A percentile compares a stretch with the other conserved stretches of the same genome.
Conservation (phyloP, 2,797 vertebrate genomes). For the Thunnus albacares region DNA sequence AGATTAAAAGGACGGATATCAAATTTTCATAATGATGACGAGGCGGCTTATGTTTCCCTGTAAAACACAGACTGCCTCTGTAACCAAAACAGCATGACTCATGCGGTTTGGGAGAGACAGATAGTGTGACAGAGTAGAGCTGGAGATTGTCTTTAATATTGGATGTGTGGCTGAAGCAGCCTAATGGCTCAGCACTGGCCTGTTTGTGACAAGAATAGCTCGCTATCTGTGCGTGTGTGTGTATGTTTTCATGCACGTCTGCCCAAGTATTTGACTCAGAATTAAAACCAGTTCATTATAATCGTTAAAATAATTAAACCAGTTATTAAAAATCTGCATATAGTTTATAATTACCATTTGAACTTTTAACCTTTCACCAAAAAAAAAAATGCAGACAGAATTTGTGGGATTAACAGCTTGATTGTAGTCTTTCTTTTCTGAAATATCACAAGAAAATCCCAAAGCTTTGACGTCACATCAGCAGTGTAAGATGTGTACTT, state of each 20-base stretch:
- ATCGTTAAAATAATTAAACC: not conserved
- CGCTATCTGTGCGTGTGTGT: slow-evolving; percentile 42
- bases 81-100: slow-evolving; percentile 70
- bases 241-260: slow-evolving; percentile 7
- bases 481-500: not conserved
- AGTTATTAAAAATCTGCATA: not conserved
- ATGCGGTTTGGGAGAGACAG: slow-evolving; percentile 64
- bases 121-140: slow-evolving; percentile 70
- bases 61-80: slow-evolving; percentile 68
- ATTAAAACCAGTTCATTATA: not conserved
- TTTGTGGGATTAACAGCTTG: not conserved
- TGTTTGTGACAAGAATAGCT: slow-evolving; percentile 75
- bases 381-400: not conserved
- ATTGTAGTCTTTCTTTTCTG: not conserved
- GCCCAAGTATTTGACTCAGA: slow-evolving; percentile 19
- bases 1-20: slow-evolving; percentile 46
- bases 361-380: slow-evolving; percentile 18
- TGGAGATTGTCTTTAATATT: slow-evolving; percentile 77
- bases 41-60: slow-evolving; percentile 62
- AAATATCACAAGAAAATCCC: not conserved
- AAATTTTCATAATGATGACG: slow-evolving; percentile 55
- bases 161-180: slow-evolving; percentile 73
- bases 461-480: not conserved
- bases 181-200: slow-evolving; percentile 75
- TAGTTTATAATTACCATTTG: slow-evolving; percentile 35